phyloP scores from a whole-genome alignment of 2,888 invertebrate genomes.

The Lacanobia wlatinum region DNA sequence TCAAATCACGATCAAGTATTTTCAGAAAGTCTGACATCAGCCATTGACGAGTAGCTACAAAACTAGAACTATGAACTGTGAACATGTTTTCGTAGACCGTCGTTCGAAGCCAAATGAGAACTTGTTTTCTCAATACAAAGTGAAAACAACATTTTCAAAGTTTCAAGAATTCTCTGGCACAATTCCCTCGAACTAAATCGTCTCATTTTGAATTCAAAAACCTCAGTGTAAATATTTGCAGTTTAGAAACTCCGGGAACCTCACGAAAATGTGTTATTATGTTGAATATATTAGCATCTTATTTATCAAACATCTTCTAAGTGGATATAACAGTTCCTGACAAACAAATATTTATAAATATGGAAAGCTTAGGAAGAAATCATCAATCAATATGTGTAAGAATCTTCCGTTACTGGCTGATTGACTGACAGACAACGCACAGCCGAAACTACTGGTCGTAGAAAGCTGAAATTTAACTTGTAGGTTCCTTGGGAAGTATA shows the following conservation, averaged over 20 bases:
- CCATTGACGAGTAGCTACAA: not conserved
- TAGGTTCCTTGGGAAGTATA: too few relatives aligned
- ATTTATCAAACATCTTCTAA: not conserved
- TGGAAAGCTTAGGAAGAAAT: too few relatives aligned
- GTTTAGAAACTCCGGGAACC: not conserved
- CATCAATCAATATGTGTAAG: too few relatives aligned
- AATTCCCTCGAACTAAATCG: not conserved
- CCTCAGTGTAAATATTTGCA: slow-evolving; percentile 7
- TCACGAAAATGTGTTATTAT: slow-evolving; percentile 6
- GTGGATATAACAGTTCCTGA: not conserved
- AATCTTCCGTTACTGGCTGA: too few relatives aligned
- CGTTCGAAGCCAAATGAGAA: not conserved
- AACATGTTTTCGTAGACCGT: not conserved
- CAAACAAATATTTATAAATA: too few relatives aligned
- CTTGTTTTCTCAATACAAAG: not conserved
- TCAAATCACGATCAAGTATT: too few relatives aligned
- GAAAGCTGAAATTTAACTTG: too few relatives aligned
- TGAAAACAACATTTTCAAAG: not conserved
- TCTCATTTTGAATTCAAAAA: not conserved
- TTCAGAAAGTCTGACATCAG: too few relatives aligned
- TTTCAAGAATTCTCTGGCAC: not conserved
- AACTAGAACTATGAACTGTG: not conserved
- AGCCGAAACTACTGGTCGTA: too few relatives aligned
- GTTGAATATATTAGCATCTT: slow-evolving; percentile 23
- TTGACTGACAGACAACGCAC: too few relatives aligned